Percentiles rank a stretch among this genome's conserved stretches.
Conservation (phyloP, 2,113 vertebrate genomes). For the Dicrurus megarhynchus region DNA sequence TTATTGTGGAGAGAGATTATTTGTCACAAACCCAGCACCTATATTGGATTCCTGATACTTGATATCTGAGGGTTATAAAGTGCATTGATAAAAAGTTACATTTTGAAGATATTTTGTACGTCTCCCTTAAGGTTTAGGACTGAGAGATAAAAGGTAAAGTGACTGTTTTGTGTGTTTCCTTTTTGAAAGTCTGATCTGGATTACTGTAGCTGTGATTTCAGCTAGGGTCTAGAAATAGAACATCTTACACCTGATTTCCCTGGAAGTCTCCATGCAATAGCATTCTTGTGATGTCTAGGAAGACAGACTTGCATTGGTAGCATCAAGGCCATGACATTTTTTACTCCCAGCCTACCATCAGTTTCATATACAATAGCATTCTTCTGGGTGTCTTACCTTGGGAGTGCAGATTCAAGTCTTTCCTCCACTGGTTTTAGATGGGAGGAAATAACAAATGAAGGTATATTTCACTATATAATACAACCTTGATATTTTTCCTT, state of each 20-base stretch:
- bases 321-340: neutral
- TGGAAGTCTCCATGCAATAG: neutral
- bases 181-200: neutral
- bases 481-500: neutral
- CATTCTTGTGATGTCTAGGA: neutral
- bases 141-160: neutral
- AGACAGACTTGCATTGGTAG: neutral
- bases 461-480: neutral
- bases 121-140: neutral
- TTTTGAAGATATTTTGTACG: neutral
- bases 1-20: neutral
- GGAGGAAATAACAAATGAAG: neutral
- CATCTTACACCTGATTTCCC: neutral
- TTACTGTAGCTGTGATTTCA: neutral
- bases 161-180: neutral
- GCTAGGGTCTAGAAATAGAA: neutral
- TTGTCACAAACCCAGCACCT: neutral
- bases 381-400: neutral
- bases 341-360: neutral
- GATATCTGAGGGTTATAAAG: neutral
- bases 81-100: neutral
- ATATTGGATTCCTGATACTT: neutral
- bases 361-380: neutral
- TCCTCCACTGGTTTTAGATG: neutral
- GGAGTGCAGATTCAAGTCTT: neutral